Conservation (phyloP, 2,888 invertebrate species). For the Ypsolopha scabrella region DNA sequence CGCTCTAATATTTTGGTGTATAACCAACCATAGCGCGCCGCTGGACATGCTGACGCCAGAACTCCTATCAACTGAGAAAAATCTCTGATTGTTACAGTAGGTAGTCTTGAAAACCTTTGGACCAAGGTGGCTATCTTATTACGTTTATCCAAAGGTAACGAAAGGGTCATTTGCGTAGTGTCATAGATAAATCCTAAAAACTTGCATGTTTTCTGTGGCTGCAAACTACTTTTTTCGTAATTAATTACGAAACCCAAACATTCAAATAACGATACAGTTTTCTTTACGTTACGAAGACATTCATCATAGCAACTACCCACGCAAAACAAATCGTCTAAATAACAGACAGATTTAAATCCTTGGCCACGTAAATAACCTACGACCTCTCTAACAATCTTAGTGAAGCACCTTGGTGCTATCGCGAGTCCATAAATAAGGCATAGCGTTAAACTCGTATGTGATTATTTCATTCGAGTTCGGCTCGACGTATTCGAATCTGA, state of each 20-base stretch:
- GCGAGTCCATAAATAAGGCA: slow-evolving; percentile 1
- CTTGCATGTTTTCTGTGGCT: neutral
- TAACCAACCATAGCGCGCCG: slow-evolving; percentile 2
- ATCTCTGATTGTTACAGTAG: neutral
- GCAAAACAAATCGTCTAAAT: neutral
- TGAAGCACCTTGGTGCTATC: neutral
- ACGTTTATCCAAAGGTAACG: slow-evolving; percentile 3
- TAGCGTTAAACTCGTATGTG: neutral
- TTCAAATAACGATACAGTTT: too few relatives aligned
- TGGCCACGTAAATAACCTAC: neutral
- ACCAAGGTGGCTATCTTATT: slow-evolving; percentile 1
- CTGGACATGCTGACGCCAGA: neutral
- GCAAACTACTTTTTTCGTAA: too few relatives aligned
- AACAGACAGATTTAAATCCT: neutral
- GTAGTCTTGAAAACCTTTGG: neutral
- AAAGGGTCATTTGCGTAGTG: neutral
- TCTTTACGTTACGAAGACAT: too few relatives aligned
- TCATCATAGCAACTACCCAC: neutral
- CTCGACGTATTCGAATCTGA: neutral
- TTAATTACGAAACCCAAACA: too few relatives aligned
- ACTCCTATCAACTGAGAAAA: slow-evolving; percentile 4
- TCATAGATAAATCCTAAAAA: slow-evolving; percentile 6
- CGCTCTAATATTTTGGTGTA: slow-evolving; percentile 6
- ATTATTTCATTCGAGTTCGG: neutral
- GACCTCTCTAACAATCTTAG: neutral